These are phyloP conservation scores for Drosophila anomelani DNA, from an alignment of 2,888 invertebrate genomes.

Conservation along the genomic window DNA sequence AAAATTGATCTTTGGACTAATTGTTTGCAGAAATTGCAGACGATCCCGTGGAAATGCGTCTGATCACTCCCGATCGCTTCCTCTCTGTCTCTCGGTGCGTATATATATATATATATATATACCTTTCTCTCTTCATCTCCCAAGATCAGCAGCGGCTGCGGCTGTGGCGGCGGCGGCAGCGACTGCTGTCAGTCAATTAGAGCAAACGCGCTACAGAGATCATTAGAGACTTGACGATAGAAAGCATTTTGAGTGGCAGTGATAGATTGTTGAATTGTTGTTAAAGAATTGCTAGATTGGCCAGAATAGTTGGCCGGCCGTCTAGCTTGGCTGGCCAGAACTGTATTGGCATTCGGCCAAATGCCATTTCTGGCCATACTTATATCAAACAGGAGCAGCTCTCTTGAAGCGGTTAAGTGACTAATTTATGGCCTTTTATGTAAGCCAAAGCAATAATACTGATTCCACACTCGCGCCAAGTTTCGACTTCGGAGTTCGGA, in stretches of 20 bases:
- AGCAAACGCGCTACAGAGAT: conserved; percentile 64
- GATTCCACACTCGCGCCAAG: conserved; percentile 51
- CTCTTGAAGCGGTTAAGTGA: conserved; percentile 69
- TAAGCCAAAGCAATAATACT: conserved; percentile 56
- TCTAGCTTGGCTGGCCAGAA: conserved; percentile 1
- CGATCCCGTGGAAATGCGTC: conserved; percentile 26
- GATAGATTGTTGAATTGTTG: conserved; percentile 70
- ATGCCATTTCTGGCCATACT: conserved; percentile 70
- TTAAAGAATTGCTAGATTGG: conserved; percentile 51
- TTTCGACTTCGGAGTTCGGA: conserved; percentile 52
- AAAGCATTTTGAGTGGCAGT: conserved; percentile 70
- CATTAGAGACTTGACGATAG: conserved; percentile 59
- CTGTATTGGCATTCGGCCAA: conserved; percentile 59
- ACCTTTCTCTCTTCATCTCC: conserved; percentile 3
- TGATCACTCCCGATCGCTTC: conserved; percentile 21
- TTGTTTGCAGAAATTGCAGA: conserved; percentile 43
- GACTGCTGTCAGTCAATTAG: conserved; percentile 63
- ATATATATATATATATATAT: not conserved
- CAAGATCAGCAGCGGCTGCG: too few relatives aligned
- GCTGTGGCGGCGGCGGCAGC: not conserved
- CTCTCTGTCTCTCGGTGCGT: conserved; percentile 2
- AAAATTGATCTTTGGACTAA: conserved; percentile 44
- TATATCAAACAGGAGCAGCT: conserved; percentile 65
- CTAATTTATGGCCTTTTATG: conserved; percentile 81
- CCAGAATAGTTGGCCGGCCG: conserved; percentile 36